Evolutionary conservation across 2,888 invertebrate species (phyloP).

Genomic region (Piscicola geometra): DNA sequence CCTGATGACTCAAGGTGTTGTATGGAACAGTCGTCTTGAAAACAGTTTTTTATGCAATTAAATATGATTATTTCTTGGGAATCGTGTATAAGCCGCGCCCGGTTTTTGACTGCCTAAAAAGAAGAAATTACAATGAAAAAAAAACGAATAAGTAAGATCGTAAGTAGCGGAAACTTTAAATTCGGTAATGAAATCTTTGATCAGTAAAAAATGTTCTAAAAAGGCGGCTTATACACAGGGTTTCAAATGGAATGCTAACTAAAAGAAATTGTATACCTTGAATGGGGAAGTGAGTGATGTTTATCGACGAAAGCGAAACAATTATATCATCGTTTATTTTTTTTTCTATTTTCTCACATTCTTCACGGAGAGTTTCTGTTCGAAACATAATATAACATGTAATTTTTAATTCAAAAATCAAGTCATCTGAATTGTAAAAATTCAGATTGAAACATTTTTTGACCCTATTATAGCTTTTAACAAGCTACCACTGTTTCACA

Average conservation of each 20-base stretch:
- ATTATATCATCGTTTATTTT: not conserved
- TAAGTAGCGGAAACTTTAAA: no score
- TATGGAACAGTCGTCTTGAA: not conserved
- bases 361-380: not conserved
- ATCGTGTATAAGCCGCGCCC: no score
- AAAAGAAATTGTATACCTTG: not conserved
- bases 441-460: no score
- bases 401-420: not conserved
- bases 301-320: not conserved
- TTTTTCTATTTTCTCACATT: conserved; percentile 1
- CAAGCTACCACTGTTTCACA: not conserved
- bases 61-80: not conserved
- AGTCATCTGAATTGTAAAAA: not conserved
- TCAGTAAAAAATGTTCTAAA: no score
- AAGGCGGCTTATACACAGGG: no score
- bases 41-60: not conserved
- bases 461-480: no score
- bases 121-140: no score
- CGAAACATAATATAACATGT: not conserved
- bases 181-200: no score
- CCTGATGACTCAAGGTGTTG: not conserved
- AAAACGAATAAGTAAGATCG: no score
- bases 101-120: no score
- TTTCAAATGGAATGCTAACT: no score
- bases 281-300: not conserved